phyloP scores from a whole-genome alignment of 1,140 invertebrate genomes.

The Orchesella cincta region DNA sequence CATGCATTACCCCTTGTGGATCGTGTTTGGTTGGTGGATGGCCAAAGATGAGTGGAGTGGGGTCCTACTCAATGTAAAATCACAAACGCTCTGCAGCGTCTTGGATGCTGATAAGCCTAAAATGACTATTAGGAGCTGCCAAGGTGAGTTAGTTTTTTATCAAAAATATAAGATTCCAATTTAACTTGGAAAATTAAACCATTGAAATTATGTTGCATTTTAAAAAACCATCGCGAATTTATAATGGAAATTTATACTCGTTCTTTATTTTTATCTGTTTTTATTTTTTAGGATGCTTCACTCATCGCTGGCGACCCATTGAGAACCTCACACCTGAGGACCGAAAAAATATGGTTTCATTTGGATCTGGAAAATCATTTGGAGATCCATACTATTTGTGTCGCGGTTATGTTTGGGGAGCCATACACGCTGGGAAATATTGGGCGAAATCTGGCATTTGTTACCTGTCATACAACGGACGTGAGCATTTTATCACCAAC shows the following conservation, averaged over 20 bases:
- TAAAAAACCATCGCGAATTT: too few relatives aligned
- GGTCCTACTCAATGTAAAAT: too few relatives aligned
- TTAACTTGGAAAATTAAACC: not conserved
- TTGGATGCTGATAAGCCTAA: constrained; percentile 7
- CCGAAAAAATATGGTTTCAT: not conserved
- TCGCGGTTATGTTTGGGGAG: not conserved
- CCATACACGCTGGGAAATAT: not conserved
- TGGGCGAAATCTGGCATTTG: not conserved
- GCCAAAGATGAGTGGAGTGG: constrained; percentile 1
- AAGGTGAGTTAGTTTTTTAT: not conserved
- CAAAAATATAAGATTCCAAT: not conserved
- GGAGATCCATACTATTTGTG: not conserved
- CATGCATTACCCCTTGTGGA: not conserved
- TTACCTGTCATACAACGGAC: not conserved
- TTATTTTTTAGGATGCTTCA: not conserved
- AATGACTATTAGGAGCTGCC: constrained; percentile 3
- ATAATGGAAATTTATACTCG: too few relatives aligned
- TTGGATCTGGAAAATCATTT: not conserved
- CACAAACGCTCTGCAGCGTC: too few relatives aligned
- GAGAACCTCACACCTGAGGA: not conserved
- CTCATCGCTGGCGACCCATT: not conserved
- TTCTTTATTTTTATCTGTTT: too few relatives aligned
- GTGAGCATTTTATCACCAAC: not conserved
- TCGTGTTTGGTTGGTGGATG: not conserved
- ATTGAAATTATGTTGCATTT: too few relatives aligned